Conservation (phyloP, 2,888 invertebrate species). For the Trissolcus brochymenae region DNA sequence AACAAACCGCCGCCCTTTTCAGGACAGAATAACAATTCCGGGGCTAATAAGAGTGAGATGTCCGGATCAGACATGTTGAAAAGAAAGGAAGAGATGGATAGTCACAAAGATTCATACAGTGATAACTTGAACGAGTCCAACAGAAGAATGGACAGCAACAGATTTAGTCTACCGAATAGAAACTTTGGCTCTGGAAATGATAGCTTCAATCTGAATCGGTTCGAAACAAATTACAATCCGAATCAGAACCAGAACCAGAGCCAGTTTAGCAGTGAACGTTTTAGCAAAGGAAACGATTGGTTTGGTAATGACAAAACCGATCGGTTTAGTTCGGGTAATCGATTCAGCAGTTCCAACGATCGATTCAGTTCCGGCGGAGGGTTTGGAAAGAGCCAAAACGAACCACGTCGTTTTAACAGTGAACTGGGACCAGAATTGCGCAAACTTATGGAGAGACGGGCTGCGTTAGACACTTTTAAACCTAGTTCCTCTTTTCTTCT, state of each 20-base stretch:
- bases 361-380: slow-evolving; percentile 38
- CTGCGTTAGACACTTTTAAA: slow-evolving; percentile 70
- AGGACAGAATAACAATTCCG: background rate
- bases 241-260: no score
- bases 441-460: slow-evolving; percentile 72
- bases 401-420: slow-evolving; percentile 12
- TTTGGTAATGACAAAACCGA: slow-evolving; percentile 19
- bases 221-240: slow-evolving; percentile 36
- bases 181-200: slow-evolving; percentile 49
- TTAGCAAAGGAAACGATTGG: slow-evolving; percentile 40
- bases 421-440: slow-evolving; percentile 70
- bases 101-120: slow-evolving; percentile 31
- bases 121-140: slow-evolving; percentile 49
- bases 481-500: slow-evolving; percentile 67
- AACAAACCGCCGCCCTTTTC: slow-evolving; percentile 39
- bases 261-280: slow-evolving; percentile 38
- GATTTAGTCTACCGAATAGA: slow-evolving; percentile 48
- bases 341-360: slow-evolving; percentile 50
- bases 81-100: slow-evolving; percentile 12
- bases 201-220: slow-evolving; percentile 15
- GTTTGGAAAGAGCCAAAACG: slow-evolving; percentile 28
- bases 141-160: slow-evolving; percentile 49
- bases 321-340: slow-evolving; percentile 48
- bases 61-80: slow-evolving; percentile 2
- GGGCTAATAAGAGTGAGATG: slow-evolving; percentile 15